Evolutionary conservation across 2,113 vertebrate genomes (phyloP), one percentile per base, ranked within the genome.

Genomic region (Himantopus leucocephalus): DNA sequence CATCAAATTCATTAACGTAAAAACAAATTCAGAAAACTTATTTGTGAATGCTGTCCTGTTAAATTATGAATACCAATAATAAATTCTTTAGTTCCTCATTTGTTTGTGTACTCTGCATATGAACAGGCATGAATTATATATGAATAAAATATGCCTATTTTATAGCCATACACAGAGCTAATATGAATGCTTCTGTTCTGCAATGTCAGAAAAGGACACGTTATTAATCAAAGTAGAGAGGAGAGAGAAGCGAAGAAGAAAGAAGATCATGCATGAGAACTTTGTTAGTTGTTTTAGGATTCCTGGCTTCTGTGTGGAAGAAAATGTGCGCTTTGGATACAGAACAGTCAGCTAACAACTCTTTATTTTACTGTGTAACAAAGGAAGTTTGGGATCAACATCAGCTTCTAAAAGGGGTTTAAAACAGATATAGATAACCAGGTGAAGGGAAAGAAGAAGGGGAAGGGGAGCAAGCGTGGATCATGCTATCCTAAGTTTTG

Each of bases 131-230:
- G 37, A 91, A 88, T 92, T 62, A 90, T 84, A 24, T 64, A 93
- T 86, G 22, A 97, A 96, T 94, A 95, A 96, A 91, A 87, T 64
- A 94, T n/a, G 39, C 30, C 70, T 59, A 89, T 64, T 92, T 16
- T 89, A 68, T 41, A 89, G 70, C 35, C 60, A 73, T n/a, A 64
- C 50, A 78, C 35, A 90, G 60, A 92, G 64, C 66, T 94, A 75
- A 82, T 89, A 85, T 23, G 43, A 95, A 95, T 79, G 56, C 37
- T 75, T 81, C 59, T 72, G 47, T 39, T 66, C 79, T 81, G 68
- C 19, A 9, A 10, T 70, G 77, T 73, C 77, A 95, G 50, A 73
- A 92, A 95, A 94, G 73, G 58, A 94, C 85, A 87, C 56, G 92
- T 81, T 80, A 91, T 84, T 93, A 84, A 95, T 59, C 50, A 77